phyloP scores from a whole-genome alignment of 2,113 vertebrate species.

The Delphinus delphis region DNA sequence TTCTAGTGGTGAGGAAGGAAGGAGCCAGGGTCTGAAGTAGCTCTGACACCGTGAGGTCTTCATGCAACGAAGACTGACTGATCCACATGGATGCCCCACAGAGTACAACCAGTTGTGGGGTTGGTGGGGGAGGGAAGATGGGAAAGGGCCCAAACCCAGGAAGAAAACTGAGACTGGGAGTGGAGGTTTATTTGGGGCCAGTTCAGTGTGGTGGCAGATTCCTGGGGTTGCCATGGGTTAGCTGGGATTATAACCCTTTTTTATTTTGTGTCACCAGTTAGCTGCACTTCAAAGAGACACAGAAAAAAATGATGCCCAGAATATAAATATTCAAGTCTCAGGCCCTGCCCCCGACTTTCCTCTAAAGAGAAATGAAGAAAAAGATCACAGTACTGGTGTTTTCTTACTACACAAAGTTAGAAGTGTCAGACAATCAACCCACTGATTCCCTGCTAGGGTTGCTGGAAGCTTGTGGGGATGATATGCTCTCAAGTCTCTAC shows the following conservation, averaged over 20 bases:
- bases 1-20: not conserved
- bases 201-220: not conserved
- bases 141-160: not conserved
- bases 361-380: constrained; percentile 25
- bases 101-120: not conserved
- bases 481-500: not conserved
- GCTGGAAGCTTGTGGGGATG: not conserved
- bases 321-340: not conserved
- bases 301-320: not conserved
- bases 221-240: not conserved
- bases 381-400: not conserved
- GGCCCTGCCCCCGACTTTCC: not conserved
- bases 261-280: not conserved
- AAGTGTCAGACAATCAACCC: not conserved
- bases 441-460: not conserved
- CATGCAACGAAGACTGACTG: not conserved
- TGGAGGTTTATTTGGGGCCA: not conserved
- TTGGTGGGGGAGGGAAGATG: not conserved
- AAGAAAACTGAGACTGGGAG: not conserved
- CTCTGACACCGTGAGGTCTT: not conserved
- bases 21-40: not conserved
- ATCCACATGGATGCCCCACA: not conserved
- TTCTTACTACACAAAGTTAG: not conserved
- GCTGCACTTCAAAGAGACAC: constrained; percentile 2
- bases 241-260: not conserved